Conservation (phyloP, 2,113 vertebrate genomes). For the Montifringilla adamsi region DNA sequence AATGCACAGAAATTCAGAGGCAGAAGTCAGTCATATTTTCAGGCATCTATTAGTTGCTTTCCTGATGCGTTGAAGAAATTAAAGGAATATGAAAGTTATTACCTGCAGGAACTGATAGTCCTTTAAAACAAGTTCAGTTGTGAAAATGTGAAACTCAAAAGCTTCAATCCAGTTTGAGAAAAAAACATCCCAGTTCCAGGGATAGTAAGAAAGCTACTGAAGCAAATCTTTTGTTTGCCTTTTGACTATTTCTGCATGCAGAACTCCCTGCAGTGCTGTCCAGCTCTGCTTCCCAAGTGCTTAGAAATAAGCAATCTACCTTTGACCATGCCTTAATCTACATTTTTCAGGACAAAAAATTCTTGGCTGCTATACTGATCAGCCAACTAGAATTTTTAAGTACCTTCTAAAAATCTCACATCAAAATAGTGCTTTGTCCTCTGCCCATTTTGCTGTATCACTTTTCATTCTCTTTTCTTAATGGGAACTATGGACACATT, state of each 20-base stretch:
- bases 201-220: neutral
- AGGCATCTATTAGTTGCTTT: neutral
- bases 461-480: neutral
- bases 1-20: neutral
- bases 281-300: neutral
- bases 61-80: neutral
- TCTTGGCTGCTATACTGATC: neutral
- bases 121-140: neutral
- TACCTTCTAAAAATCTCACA: neutral
- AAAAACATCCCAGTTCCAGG: neutral
- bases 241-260: neutral
- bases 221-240: neutral
- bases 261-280: neutral
- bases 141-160: neutral
- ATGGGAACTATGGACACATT: neutral
- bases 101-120: neutral
- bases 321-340: neutral
- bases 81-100: neutral
- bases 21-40: neutral
- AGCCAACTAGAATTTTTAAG: neutral
- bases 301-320: neutral
- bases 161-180: neutral
- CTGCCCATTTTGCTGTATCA: neutral
- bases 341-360: constrained; percentile 22
- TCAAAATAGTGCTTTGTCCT: neutral